These are phyloP conservation scores for Drosophila subsilvestris DNA, from an alignment of 2,888 invertebrate species.

Conservation along the genomic window DNA sequence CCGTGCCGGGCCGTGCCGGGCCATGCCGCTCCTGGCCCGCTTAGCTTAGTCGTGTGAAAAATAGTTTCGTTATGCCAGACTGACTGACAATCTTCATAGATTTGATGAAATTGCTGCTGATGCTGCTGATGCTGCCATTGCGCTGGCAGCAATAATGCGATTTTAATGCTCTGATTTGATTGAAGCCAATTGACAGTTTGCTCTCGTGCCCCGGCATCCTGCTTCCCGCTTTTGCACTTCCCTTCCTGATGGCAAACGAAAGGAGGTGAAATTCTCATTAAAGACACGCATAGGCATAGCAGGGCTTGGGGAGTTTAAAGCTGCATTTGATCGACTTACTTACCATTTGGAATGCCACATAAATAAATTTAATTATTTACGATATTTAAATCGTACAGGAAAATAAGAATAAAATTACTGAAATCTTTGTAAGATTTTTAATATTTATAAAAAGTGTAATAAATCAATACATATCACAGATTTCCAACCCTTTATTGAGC, in stretches of 20 bases:
- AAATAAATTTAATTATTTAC: neutral
- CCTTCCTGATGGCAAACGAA: neutral
- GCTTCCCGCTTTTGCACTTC: constrained; percentile 3
- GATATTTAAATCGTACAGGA: too few relatives aligned
- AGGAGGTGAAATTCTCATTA: neutral
- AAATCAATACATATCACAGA: neutral
- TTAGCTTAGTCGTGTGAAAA: constrained; percentile 59
- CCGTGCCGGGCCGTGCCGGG: too few relatives aligned
- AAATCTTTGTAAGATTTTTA: neutral
- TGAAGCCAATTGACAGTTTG: constrained; percentile 70
- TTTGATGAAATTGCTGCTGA: constrained; percentile 21
- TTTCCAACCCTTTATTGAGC: neutral
- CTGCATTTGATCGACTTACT: neutral
- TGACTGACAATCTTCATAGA: constrained; percentile 42
- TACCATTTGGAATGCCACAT: too few relatives aligned
- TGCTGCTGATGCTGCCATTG: constrained; percentile 26
- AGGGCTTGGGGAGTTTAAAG: neutral
- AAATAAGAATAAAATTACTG: too few relatives aligned
- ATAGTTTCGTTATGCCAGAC: constrained; percentile 57
- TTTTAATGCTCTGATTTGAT: constrained; percentile 72
- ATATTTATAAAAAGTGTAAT: neutral
- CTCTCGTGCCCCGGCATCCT: constrained; percentile 26
- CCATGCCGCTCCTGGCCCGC: neutral
- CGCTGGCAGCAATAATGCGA: constrained; percentile 65
- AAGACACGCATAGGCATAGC: neutral